phyloP scores from a whole-genome alignment of 2,113 vertebrate genomes.

The Vombatus ursinus region DNA sequence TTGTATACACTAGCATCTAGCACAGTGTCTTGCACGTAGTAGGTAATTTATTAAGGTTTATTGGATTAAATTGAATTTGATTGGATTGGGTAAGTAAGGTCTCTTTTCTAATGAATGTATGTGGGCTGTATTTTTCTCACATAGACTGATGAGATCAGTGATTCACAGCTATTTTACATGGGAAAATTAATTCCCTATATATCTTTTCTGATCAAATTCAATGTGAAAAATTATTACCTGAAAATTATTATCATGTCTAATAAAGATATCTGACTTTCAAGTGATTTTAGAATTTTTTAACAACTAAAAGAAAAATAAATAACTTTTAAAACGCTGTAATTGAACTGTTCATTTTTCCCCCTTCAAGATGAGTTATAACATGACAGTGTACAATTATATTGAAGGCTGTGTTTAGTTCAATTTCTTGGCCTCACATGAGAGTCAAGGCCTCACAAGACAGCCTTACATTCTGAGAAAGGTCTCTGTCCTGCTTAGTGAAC shows the following conservation, averaged over 20 bases:
- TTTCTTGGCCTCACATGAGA: slow-evolving; percentile 34
- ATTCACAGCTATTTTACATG: not conserved
- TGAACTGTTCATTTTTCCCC: not conserved
- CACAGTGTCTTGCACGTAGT: no score
- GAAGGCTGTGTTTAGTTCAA: not conserved
- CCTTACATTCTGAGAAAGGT: not conserved
- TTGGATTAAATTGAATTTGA: no score
- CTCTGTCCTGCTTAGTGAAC: not conserved
- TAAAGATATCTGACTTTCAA: not conserved
- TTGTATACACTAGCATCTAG: no score
- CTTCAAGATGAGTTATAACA: not conserved
- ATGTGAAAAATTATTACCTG: not conserved
- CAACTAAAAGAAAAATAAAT: not conserved
- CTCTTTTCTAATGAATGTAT: not conserved
- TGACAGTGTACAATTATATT: rapidly evolving
- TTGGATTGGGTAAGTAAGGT: not conserved
- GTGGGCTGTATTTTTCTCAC: not conserved
- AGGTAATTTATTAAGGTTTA: no score
- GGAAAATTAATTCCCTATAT: not conserved
- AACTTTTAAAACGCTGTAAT: not conserved
- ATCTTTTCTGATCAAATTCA: not conserved
- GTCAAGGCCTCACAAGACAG: not conserved
- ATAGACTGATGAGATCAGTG: not conserved
- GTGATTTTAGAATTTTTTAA: not conserved
- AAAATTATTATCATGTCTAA: not conserved